These are phyloP conservation scores for Carposina sasakii DNA, from an alignment of 1,140 invertebrate genomes.

Conservation along the genomic window DNA sequence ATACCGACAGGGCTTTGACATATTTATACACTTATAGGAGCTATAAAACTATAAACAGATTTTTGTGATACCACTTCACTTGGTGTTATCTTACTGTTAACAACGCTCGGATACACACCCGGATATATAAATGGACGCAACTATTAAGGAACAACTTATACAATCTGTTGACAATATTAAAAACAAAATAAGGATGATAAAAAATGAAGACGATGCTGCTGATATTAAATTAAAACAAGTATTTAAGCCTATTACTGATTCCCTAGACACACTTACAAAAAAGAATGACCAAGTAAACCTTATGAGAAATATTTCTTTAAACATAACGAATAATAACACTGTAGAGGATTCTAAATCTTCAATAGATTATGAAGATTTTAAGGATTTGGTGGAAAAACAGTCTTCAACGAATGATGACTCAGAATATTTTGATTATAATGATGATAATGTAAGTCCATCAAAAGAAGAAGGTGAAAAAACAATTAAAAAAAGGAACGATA, in stretches of 20 bases:
- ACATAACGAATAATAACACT: constrained; percentile 3
- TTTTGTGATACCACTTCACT: not conserved
- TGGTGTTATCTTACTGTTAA: not conserved
- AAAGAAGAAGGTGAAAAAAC: no score
- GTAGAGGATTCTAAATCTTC: not conserved
- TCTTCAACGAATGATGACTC: not conserved
- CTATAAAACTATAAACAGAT: not conserved
- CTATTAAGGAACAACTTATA: not conserved
- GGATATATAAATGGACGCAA: not conserved
- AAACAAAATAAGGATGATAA: constrained; percentile 3
- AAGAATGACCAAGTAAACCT: not conserved
- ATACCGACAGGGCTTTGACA: constrained; percentile 37
- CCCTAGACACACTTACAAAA: not conserved
- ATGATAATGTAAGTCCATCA: not conserved
- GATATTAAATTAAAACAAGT: constrained; percentile 1
- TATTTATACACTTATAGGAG: not conserved
- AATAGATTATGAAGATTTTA: not conserved
- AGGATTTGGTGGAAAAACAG: not conserved
- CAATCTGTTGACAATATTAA: constrained; percentile 3
- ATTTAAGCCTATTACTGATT: constrained; percentile 5
- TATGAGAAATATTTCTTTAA: not conserved
- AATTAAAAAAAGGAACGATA: no score
- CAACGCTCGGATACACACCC: not conserved
- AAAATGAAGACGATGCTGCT: not conserved
- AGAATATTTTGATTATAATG: not conserved